These are phyloP conservation scores for Bombus vancouverensis DNA, from an alignment of 1,140 invertebrate species.

Conservation along the genomic window DNA sequence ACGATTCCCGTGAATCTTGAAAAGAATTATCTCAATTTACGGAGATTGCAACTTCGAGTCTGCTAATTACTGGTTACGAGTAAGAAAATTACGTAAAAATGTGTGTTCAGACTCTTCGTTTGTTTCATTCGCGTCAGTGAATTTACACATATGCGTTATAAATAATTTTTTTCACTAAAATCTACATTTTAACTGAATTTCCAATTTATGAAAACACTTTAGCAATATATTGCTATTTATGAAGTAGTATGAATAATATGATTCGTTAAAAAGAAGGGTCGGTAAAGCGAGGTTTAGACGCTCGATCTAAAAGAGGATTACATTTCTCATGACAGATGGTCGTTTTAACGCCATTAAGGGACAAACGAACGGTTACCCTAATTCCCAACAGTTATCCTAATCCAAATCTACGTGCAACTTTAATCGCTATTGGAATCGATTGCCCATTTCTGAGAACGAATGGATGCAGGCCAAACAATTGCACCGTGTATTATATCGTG, in stretches of 20 bases:
- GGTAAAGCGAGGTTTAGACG: too few relatives aligned
- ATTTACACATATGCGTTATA: not conserved
- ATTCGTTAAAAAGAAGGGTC: not conserved
- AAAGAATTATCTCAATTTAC: not conserved
- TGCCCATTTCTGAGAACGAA: constrained; percentile 2
- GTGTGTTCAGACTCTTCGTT: not conserved
- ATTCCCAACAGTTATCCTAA: not conserved
- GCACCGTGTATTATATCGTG: not conserved
- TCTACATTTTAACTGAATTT: not conserved
- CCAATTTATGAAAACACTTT: not conserved
- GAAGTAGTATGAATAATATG: too few relatives aligned
- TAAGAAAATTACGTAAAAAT: not conserved
- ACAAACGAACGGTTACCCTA: not conserved
- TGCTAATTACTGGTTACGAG: not conserved
- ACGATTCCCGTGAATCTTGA: not conserved
- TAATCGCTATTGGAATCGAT: constrained; percentile 1
- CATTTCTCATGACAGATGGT: constrained; percentile 15
- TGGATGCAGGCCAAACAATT: not conserved
- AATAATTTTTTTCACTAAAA: too few relatives aligned
- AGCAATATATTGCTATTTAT: not conserved
- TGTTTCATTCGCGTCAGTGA: not conserved
- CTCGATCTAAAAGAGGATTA: not conserved
- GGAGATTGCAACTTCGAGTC: not conserved
- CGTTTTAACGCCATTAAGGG: not conserved
- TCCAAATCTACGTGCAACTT: not conserved